Base-by-base conservation (phyloP, 1,140 invertebrate species). In the Glossosoma conforme region DNA sequence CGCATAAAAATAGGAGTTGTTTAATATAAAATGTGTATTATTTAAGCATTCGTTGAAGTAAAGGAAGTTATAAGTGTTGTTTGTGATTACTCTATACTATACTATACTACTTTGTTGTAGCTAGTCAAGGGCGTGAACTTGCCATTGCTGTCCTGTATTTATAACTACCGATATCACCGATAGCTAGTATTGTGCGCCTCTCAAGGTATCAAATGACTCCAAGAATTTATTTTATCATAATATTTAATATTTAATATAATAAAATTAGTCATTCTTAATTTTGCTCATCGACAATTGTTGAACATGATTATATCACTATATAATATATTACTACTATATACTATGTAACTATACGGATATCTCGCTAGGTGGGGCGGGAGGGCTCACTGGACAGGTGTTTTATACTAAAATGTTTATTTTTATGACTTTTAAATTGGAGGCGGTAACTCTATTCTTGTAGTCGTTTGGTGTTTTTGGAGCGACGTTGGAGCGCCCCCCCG, bases 161-260 rank as follows among this genome's bases (percentile, higher is more conserved):
- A 57, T 57, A 36, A 36, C n/a, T n/a, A n/a, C 41, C 17, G 20
- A n/a, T 8, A 8, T 37, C 11, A 14, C 35, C 9, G n/a, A 21
- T 52, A 41, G 33, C 8, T 41, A 18, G 30, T 28, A 36, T 37
- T n/a, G 37, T 37, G 32, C 37, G 45, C 50, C 50, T 56, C 54
- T 45, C 25, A 49, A 57, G 40, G 50, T 49, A 57, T 57, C 55
- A 57, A 53, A 57, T 57, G 55, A 57, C 55, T 57, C 36, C 55
- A 57, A 57, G 55, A 57, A 57, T 57, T 37, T 48, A 52, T 52
- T 57, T 56, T 56, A 56, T 52, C 49, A n/a, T n/a, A 45, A 56
- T 56, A 55, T 37, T 50, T 55, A 49, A n/a, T n/a, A n/a, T 50
- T 55, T 25, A 21, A 37, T 50, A 51, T 25, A 53, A 48, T 54